Evolutionary conservation across 2,888 invertebrate species (phyloP).

Genomic region (Trachelus tabidus): DNA sequence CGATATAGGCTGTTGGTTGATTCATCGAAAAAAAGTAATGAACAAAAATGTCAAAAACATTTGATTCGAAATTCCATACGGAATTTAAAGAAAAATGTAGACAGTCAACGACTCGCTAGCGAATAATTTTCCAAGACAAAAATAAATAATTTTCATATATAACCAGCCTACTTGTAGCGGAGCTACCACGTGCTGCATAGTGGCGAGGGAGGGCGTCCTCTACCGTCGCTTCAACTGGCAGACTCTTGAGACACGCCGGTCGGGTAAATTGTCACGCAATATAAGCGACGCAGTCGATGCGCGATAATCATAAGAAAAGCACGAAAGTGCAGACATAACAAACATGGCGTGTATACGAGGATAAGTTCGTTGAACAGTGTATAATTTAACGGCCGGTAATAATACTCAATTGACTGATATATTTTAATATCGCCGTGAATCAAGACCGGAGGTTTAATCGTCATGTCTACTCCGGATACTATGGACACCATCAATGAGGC

Average conservation of each 20-base stretch:
- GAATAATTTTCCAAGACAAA: not conserved
- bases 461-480: slow-evolving; percentile 66
- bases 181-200: not conserved
- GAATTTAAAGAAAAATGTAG: not conserved
- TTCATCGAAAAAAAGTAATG: not conserved
- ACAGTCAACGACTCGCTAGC: not conserved
- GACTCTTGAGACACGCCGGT: not conserved
- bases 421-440: slow-evolving; percentile 32
- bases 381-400: not conserved
- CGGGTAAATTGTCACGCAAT: not conserved
- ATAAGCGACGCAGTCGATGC: slow-evolving; percentile 1
- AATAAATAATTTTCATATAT: not conserved
- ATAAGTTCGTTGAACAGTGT: slow-evolving; percentile 32
- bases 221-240: not conserved
- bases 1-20: not conserved
- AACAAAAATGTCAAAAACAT: not conserved
- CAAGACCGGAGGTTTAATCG: slow-evolving; percentile 49
- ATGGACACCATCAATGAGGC: slow-evolving; percentile 75
- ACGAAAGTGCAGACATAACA: slow-evolving; percentile 7
- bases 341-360: slow-evolving; percentile 25
- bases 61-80: not conserved
- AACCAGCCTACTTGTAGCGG: not conserved
- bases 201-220: not conserved
- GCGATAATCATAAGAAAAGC: slow-evolving; percentile 1
- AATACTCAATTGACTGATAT: slow-evolving; percentile 7